Conservation (phyloP, 2,888 invertebrate species). For the Tupiocoris notatus region DNA sequence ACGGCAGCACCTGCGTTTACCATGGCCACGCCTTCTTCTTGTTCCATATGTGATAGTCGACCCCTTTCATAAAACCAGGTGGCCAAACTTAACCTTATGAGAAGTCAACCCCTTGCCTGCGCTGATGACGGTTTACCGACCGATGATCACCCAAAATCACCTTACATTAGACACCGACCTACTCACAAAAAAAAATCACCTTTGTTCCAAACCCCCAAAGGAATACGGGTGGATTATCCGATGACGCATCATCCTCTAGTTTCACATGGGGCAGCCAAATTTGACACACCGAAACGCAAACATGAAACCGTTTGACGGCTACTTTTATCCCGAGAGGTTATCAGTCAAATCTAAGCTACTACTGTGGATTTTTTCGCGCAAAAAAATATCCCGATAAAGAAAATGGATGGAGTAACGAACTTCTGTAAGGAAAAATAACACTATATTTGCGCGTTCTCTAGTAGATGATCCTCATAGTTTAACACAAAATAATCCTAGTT, state of each 20-base stretch:
- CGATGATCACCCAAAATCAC: not conserved
- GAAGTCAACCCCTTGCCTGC: not conserved
- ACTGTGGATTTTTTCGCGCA: no score
- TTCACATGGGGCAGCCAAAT: not conserved
- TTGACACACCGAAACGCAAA: no score
- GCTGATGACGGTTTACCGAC: not conserved
- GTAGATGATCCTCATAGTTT: no score
- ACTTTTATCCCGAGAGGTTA: no score
- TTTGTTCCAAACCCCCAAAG: not conserved
- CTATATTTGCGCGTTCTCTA: no score
- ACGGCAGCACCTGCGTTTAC: not conserved
- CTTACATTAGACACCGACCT: not conserved
- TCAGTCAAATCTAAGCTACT: no score
- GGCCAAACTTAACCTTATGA: not conserved
- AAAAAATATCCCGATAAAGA: no score
- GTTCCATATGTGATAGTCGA: not conserved
- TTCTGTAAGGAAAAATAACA: no score
- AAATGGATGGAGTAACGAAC: no score
- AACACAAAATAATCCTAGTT: no score
- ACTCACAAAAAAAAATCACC: not conserved
- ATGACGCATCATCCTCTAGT: not conserved
- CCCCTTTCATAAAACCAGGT: not conserved
- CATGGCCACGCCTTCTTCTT: not conserved
- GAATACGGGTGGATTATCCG: not conserved
- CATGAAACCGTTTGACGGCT: no score